These are phyloP conservation scores for Alloscopus bannaensis DNA, from an alignment of 2,888 invertebrate genomes.

Conservation along the genomic window DNA sequence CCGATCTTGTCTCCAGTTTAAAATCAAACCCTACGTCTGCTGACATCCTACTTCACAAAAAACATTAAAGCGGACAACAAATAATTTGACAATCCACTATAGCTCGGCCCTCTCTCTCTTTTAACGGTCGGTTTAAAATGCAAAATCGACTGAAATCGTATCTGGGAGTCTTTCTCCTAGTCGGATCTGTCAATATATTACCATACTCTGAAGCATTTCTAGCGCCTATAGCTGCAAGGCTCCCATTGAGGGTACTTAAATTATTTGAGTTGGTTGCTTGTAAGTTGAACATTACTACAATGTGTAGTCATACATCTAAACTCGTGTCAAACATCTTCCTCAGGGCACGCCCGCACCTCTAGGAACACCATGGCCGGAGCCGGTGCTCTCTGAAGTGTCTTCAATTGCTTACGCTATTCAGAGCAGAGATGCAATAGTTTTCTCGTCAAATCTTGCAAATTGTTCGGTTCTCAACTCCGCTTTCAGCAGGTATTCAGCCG, in stretches of 20 bases:
- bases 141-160: neutral
- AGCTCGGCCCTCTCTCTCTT: neutral
- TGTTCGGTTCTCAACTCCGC: constrained; percentile 66
- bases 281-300: neutral
- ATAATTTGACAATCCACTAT: neutral
- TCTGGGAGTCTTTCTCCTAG: neutral
- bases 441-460: constrained; percentile 37
- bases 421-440: constrained; percentile 41
- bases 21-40: too few species aligned
- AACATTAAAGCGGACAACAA: constrained; percentile 8
- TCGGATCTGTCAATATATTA: too few species aligned
- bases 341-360: constrained; percentile 64
- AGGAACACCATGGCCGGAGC: constrained; percentile 70
- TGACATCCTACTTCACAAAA: neutral
- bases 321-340: neutral
- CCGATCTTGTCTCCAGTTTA: too few species aligned
- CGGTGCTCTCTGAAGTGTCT: constrained; percentile 28
- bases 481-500: constrained; percentile 64
- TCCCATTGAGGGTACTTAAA: constrained; percentile 54
- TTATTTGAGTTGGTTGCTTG: neutral
- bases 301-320: neutral
- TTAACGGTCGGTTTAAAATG: neutral
- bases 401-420: constrained; percentile 27
- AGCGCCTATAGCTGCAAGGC: constrained; percentile 65
- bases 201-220: constrained; percentile 37